Evolutionary conservation across 2,113 vertebrate genomes (phyloP), one percentile per base, ranked within the genome.

Genomic region (Ictidomys tridecemlineatus): DNA sequence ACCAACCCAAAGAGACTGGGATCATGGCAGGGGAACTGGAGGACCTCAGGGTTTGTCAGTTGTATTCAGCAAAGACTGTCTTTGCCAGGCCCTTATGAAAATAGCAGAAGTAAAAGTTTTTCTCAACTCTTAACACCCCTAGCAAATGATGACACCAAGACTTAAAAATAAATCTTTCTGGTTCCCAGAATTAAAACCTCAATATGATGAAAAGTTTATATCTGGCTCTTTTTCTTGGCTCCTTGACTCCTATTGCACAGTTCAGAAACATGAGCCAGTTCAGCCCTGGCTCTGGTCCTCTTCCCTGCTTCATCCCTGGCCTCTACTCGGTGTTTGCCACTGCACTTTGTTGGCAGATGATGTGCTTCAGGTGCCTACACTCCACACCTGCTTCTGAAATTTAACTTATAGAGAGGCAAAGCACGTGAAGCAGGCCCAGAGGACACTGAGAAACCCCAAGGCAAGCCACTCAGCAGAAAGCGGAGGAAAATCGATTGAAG

Each of bases 81-180:
- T 58, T 91, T 78, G 74, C 61, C 39, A 53, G 18, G 10, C 34
- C 39, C 32, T 72, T 39, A 85, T 65, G 42, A 87, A 97, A 93
- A 80, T 2, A 32, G 17, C 48, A 72, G 12, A 78, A 78, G 69
- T 10, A 61, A 58, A 91, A 34, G 4, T 8, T 61, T 63, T 39
- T 89, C 39, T 94, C 37, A 92, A 61, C 11, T 77, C 32, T 89
- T 69, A 96, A 85, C 6, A 93, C 3, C 1, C 17, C 26, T n/a
- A 56, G 22, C 42, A 63, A 90, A 89, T 53, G 2, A 58, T 56
- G 78, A 91, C 22, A 53, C 42, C 16, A 65, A n/a, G 32, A 37
- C 14, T 94, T 93, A 89, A 95, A 93, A 96, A 97, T 85, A 90
- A 73, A 76, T 34, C 34, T 85, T 85, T 78, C 28, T 83, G 88